Evolutionary conservation across 2,113 vertebrate genomes (phyloP).

Genomic region (Muntiacus reevesi): DNA sequence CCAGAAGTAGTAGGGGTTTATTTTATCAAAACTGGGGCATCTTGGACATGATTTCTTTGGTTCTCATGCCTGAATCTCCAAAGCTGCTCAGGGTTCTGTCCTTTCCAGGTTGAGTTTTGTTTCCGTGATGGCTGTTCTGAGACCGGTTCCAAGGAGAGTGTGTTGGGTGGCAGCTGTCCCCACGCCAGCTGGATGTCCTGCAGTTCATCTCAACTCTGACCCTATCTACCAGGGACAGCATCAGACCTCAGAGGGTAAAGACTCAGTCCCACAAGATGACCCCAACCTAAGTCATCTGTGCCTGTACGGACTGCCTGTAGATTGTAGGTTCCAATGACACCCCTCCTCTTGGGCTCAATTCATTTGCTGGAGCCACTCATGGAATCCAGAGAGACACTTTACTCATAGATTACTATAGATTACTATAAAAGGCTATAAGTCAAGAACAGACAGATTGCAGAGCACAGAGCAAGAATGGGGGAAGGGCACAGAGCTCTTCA

Average conservation of each 20-base stretch:
- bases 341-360: accelerated
- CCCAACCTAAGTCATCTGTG: not conserved
- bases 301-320: not conserved
- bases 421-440: not conserved
- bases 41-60: not conserved
- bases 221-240: not conserved
- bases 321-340: not conserved
- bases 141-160: not conserved
- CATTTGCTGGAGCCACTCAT: not conserved
- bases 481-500: not conserved
- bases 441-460: not conserved
- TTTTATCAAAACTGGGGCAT: accelerated
- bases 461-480: not conserved
- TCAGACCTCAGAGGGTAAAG: not conserved
- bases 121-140: not conserved
- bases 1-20: not conserved
- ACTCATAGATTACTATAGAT: not conserved
- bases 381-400: not conserved
- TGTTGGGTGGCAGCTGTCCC: not conserved
- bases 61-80: not conserved
- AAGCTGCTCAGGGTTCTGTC: too few relatives aligned
- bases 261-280: too few relatives aligned
- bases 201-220: not conserved
- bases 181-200: too few relatives aligned
- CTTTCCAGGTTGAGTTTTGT: not conserved